phyloP scores from a whole-genome alignment of 2,888 invertebrate species.

The Hypselothyrea guttata region DNA sequence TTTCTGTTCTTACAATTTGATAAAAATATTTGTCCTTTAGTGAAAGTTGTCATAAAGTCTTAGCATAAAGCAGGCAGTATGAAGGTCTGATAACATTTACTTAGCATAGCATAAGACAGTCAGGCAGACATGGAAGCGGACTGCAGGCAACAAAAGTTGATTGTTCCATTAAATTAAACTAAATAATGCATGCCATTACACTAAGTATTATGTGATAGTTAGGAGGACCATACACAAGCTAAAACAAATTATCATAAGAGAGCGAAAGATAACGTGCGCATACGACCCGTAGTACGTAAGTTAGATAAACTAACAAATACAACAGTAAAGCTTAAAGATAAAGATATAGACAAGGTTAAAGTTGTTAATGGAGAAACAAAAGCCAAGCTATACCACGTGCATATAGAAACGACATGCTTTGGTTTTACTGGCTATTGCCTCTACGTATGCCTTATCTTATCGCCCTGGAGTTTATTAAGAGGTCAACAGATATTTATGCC shows the following conservation, averaged over 20 bases:
- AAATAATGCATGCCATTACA: constrained; percentile 10
- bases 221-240: not conserved
- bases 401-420: no score
- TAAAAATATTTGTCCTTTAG: no score
- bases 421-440: no score
- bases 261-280: constrained; percentile 21
- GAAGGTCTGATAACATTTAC: constrained; percentile 4
- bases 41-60: no score
- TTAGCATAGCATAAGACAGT: constrained; percentile 18
- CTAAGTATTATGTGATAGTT: not conserved
- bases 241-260: not conserved
- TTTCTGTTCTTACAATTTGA: no score
- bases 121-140: no score
- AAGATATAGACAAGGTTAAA: constrained; percentile 10
- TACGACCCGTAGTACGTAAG: constrained; percentile 59
- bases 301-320: constrained; percentile 5
- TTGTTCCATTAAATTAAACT: constrained; percentile 13
- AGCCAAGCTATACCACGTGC: no score
- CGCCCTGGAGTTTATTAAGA: constrained; percentile 49
- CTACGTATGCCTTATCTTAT: constrained; percentile 61
- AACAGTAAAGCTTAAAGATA: no score
- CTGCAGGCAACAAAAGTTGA: constrained; percentile 7
- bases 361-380: constrained; percentile 5
- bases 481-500: constrained; percentile 35
- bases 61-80: constrained; percentile 6